Base-by-base conservation (phyloP, 64 coral and sea anemone species). In the Stylophora pistillata region DNA sequence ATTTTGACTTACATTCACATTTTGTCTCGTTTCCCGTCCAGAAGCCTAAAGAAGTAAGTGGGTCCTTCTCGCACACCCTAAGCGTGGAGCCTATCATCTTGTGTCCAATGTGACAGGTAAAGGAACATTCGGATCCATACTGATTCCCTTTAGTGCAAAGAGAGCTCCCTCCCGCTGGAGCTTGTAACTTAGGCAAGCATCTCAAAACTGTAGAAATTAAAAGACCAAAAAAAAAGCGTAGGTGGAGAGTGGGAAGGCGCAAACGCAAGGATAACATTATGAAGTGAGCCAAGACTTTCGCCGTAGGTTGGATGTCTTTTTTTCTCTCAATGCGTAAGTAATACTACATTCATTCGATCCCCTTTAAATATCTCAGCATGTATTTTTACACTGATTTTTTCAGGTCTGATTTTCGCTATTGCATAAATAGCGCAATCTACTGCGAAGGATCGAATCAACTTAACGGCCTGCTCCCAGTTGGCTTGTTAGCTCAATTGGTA, bases 11-110 rank as follows among this genome's bases (percentile, higher is more conserved):
- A 93, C 91, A 62, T 88, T 93, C 71, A 76, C 91, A 93, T 61
- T 83, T 25, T 25, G 91, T 93, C 58, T 79, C 58, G n/a, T 82
- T 93, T 66, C 91, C 91, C 21, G 86, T 93, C 91, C 91, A 93
- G 59, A 82, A 77, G 18, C 86, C 86, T 20, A 30, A 10, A 15
- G 54, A 71, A 0, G 55, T 73, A 21, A 15, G 18, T 27, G 70
- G 27, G 55, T 81, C 71, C n/a, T 89, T 93, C 60, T 89, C 86
- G 55, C 91, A 93, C 17, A 79, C 73, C 84, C 91, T 61, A 9
- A 23, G 74, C 15, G 37, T 4, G 4, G 91, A 93, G 21, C 91
- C 91, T 15, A 9, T 55, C 52, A 76, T 23, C 4, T 47, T 58
- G 62, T 93, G 78, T 30, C 91, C 91, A 34, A 53, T 30, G 23